Evolutionary conservation across 2,113 vertebrate species (phyloP), one percentile per base, ranked within the genome.

Genomic region (Pollimyrus isidori): DNA sequence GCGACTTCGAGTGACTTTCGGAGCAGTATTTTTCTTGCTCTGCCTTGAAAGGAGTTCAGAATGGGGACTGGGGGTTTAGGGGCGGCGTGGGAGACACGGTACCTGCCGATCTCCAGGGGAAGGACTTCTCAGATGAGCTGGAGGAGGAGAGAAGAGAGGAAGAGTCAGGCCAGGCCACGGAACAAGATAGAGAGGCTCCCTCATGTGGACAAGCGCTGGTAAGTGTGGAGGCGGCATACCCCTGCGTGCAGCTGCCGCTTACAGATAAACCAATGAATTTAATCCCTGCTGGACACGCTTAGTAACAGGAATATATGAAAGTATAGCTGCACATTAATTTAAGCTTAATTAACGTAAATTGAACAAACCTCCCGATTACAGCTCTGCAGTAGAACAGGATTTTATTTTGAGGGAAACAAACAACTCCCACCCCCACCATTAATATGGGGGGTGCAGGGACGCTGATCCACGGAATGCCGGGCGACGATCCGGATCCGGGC

Each of bases 81-180:
- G 45, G 83, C 46, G 23, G 35, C 45, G 39, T 3, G 21, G 93
- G 48, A 9, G 15, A 11, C 0, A 83, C 86, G 69, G 89, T 97
- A 99, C 98, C 98, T 98, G 97, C 93, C 85, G 96, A 96, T 97
- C 97, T 98, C 98, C 98, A 99, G 91, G 97, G 97, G 95, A 99
- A 97, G 91, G 98, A 99, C 95, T 98, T 99, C 95, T 99, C 98
- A 95, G 98, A 99, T 73, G 98, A 99, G 95, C 98, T 99, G 95
- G 39, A 93, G 90, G 91, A 93, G 93, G 94, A 90, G 87, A 91
- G 30, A 35, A 89, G 92, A 92, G 89, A 91, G 49, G 49, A 53
- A 2, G 21, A 50, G 56, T 87, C 56, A 87, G 21, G 17, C 35
- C n/a, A 65, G 87, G 87, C 23, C 13, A n/a, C 3, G 3, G 82